Percentiles rank a stretch among this genome's conserved stretches.
Conservation (phyloP, 2,113 vertebrate genomes). For the Larimichthys polyactis region DNA sequence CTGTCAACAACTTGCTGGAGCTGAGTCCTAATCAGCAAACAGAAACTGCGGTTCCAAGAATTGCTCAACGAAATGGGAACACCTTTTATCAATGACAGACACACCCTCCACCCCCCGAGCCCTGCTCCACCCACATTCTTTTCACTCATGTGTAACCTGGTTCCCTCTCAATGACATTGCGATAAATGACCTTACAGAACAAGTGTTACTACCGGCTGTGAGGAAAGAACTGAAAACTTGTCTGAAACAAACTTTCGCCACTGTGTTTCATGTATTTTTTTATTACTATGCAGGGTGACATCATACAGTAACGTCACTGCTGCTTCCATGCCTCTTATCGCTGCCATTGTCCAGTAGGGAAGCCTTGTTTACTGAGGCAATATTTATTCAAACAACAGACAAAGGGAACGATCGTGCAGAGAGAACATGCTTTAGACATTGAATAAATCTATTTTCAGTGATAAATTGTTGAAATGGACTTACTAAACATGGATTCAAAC, state of each 20-base stretch:
- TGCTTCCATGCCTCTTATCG: constrained; percentile 14
- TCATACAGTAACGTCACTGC: constrained; percentile 31
- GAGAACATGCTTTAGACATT: constrained; percentile 29
- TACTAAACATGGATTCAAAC: background rate
- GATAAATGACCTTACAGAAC: constrained; percentile 23
- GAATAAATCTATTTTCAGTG: constrained; percentile 1
- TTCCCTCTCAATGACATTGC: constrained; percentile 41
- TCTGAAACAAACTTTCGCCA: background rate
- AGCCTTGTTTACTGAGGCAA: constrained; percentile 32
- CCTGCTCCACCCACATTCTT: constrained; percentile 77
- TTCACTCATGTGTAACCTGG: constrained; percentile 52
- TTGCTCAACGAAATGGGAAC: constrained; percentile 64
- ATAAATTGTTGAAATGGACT: background rate
- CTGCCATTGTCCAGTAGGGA: constrained; percentile 32
- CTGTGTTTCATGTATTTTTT: background rate
- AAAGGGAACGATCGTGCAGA: background rate
- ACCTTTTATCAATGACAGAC: constrained; percentile 78
- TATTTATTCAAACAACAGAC: constrained; percentile 37
- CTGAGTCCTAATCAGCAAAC: constrained; percentile 72
- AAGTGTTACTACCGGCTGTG: constrained; percentile 35
- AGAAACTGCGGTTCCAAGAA: constrained; percentile 76
- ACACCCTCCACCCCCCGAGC: constrained; percentile 45
- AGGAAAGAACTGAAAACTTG: constrained; percentile 32
- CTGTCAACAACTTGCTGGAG: constrained; percentile 4
- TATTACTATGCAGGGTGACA: constrained; percentile 27